Evolutionary conservation across 2,888 invertebrate genomes (phyloP).

Genomic region (Apantesis nais): DNA sequence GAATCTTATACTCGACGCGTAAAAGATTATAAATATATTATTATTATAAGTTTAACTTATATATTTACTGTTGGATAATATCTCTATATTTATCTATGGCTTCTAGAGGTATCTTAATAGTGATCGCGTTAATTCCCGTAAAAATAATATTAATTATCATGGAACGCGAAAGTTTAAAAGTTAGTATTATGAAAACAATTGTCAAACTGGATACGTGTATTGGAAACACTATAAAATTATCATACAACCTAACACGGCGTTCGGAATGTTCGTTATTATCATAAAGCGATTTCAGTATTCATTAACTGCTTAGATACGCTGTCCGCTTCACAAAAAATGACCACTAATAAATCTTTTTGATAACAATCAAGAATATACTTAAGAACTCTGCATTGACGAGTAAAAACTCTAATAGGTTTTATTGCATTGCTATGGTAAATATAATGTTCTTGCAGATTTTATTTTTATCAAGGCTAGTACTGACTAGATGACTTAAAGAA

Average conservation of each 20-base stretch:
- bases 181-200: neutral
- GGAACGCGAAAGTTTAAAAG: too few species aligned
- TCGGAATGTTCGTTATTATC: neutral
- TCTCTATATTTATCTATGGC: too few species aligned
- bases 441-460: constrained; percentile 16
- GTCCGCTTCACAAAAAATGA: neutral
- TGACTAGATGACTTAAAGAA: neutral
- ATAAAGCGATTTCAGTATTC: constrained; percentile 4
- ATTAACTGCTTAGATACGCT: neutral
- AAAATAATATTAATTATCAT: too few species aligned
- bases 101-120: too few species aligned
- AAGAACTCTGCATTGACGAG: constrained; percentile 4
- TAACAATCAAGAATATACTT: constrained; percentile 15
- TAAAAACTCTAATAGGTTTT: constrained; percentile 22
- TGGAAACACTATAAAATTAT: neutral
- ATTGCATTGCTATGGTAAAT: constrained; percentile 29
- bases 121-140: too few species aligned
- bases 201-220: neutral
- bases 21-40: too few species aligned
- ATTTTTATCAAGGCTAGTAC: constrained; percentile 2
- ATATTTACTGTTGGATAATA: too few species aligned
- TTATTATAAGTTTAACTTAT: too few species aligned
- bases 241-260: neutral
- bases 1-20: too few species aligned
- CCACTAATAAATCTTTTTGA: constrained; percentile 17